A percentile compares a stretch with the other conserved stretches of the same genome.
These are phyloP conservation scores for Spheniscus mendiculus DNA, from an alignment of 2,113 vertebrate species.

Conservation along the genomic window DNA sequence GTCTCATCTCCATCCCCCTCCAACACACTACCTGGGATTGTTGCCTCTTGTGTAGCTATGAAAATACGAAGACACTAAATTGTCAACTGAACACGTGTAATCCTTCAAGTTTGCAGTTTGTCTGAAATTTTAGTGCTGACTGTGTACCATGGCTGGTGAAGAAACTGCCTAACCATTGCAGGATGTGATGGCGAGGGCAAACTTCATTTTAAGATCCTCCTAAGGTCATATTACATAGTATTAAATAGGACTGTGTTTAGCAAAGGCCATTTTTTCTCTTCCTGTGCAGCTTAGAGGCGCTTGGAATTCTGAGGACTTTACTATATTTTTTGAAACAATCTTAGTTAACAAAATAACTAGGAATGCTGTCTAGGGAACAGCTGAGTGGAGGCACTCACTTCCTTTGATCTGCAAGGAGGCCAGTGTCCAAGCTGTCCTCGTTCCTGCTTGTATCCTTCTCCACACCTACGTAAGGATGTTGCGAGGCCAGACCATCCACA, in stretches of 20 bases:
- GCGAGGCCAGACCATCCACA: neutral
- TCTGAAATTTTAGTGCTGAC: neutral
- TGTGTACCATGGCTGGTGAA: neutral
- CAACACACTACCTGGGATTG: neutral
- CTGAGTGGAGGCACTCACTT: neutral
- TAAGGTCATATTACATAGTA: accelerated
- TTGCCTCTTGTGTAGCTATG: neutral
- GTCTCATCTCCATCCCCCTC: accelerated
- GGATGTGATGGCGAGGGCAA: neutral
- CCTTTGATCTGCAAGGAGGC: neutral
- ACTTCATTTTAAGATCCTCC: neutral
- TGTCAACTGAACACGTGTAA: accelerated
- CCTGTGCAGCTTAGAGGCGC: neutral
- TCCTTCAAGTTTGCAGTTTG: neutral
- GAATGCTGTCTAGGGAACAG: neutral
- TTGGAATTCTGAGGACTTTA: neutral
- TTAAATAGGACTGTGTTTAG: neutral
- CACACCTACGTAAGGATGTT: neutral
- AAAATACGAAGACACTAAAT: neutral
- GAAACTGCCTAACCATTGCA: neutral
- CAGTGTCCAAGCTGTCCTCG: neutral
- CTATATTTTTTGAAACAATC: neutral
- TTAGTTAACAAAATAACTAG: neutral
- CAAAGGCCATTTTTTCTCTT: neutral
- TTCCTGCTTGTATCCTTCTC: neutral